Base-by-base conservation (phyloP, 2,888 invertebrate genomes). In the Drosophila robusta region DNA sequence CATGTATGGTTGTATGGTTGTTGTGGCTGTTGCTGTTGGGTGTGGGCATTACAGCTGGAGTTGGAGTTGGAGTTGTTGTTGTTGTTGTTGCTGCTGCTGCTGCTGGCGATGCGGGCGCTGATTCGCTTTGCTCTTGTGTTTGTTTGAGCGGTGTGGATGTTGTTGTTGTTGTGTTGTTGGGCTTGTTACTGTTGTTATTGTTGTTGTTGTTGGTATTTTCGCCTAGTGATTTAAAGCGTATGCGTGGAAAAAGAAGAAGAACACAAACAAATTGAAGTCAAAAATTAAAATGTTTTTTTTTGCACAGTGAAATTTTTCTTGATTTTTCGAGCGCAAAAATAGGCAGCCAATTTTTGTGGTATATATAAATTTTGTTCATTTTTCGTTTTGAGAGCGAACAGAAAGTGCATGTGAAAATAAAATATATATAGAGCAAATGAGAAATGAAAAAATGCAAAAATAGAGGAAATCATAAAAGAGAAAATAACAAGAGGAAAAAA, bases 251-350 rank as follows among this genome's bases (percentile, higher is more conserved):
- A 74, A 81, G 78, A 80, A 87, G 82, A 83, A 89, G 71, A 84
- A 89, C 80, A 84, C 70, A 87, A 85, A 83, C 78, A 85, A 89
- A 87, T 86, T 85, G 87, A 87, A 89, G 81, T 81, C 70, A 63
- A 84, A 84, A 81, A 84, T 87, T 79, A 87, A 79, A 89, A 86
- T 50, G 54, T 55, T 70, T 69, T 64, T 68, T 46, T 58, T 73
- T 72, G 41, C 42, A 60, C 32, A 49, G 50, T 32, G 56, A 61
- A 39, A 49, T 39, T 62, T 47, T n/a, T 11, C 26, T 32, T 6
- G 2, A 26, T 67, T 60, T 71, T 47, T 54, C 22, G 44, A 51
- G 61, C 32, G 45, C 63, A 70, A 72, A 80, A 69, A 71, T 69
- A 78, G 71, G 76, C 82, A 78, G 81, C 87, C 85, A 87, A 78